Base-by-base conservation (phyloP, 2,797 vertebrate species). In the Antennarius maculatus region DNA sequence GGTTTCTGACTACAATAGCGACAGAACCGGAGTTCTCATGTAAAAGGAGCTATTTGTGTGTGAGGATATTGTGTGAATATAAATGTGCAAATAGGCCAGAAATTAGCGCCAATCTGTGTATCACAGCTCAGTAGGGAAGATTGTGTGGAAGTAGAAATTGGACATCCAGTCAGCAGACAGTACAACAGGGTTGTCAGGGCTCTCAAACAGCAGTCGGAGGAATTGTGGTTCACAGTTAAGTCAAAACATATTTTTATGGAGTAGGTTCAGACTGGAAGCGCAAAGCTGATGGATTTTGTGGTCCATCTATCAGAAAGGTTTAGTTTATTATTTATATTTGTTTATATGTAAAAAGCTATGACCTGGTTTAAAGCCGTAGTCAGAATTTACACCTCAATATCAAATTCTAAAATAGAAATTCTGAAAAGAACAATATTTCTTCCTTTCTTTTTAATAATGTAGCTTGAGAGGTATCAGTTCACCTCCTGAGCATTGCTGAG, bases 41-140 rank as follows among this genome's bases (percentile, higher is more conserved):
- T 58, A 29, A 72, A 56, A 27, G 15, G 29, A 58, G 6, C 41
- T 62, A 61, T 84, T 63, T 66, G 17, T 73, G 34, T 64, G 54
- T 69, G 54, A 39, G 31, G 31, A 34, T 34, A 34, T 56, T 55
- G 46, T 61, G 29, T 61, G 41, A 43, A 43, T 43, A 18, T 49
- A 29, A 45, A 66, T 18, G 17, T 41, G 58, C 45, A 76, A 59
- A 54, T 54, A 79, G 57, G 73, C 42, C 70, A 77, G 71, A 57
- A 82, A 87, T 87, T 79, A 88, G 76, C 80, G 78, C 53, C 81
- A 83, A 69, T 74, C 79, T 78, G 63, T 74, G 73, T 12, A 73
- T 80, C 65, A 69, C 17, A 12, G 78, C 83, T 74, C 66, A 73
- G 84, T 68, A 23, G 72, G 68, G 46, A 74, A 41, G 63, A 76